Evolutionary conservation across 2,797 vertebrate genomes (phyloP).

Genomic region (Rhodeus uyekii): DNA sequence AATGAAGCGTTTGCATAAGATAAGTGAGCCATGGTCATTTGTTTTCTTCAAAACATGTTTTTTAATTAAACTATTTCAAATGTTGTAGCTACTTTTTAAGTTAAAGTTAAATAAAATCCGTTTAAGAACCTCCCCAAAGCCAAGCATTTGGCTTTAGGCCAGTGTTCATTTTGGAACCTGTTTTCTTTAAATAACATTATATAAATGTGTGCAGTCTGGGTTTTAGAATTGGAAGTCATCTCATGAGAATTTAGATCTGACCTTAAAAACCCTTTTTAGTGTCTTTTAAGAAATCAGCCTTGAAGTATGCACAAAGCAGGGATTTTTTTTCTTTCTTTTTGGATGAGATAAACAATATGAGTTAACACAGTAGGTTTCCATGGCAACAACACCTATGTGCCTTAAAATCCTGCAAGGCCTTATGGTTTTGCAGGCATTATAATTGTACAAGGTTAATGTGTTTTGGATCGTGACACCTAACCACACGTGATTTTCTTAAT

Average conservation of each 20-base stretch:
- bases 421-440: slow-evolving; percentile 73
- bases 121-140: neutral
- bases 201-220: slow-evolving; percentile 1
- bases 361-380: slow-evolving; percentile 72
- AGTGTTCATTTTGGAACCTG: neutral
- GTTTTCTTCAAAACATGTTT: too few relatives aligned
- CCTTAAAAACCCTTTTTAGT: neutral
- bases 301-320: slow-evolving; percentile 48
- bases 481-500: slow-evolving; percentile 62
- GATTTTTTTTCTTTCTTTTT: neutral
- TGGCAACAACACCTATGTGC: slow-evolving; percentile 65
- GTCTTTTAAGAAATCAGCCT: slow-evolving; percentile 44
- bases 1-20: neutral
- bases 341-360: slow-evolving; percentile 24
- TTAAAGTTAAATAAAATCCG: neutral
- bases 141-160: neutral
- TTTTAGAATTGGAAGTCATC: neutral
- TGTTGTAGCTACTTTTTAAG: neutral
- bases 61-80: neutral
- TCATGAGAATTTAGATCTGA: slow-evolving; percentile 8
- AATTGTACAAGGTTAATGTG: slow-evolving; percentile 78
- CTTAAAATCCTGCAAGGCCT: slow-evolving; percentile 66
- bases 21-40: neutral
- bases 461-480: slow-evolving; percentile 67
- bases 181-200: neutral